These are phyloP conservation scores for Ophonus ardosiacus DNA, from an alignment of 2,888 invertebrate species.

Conservation along the genomic window DNA sequence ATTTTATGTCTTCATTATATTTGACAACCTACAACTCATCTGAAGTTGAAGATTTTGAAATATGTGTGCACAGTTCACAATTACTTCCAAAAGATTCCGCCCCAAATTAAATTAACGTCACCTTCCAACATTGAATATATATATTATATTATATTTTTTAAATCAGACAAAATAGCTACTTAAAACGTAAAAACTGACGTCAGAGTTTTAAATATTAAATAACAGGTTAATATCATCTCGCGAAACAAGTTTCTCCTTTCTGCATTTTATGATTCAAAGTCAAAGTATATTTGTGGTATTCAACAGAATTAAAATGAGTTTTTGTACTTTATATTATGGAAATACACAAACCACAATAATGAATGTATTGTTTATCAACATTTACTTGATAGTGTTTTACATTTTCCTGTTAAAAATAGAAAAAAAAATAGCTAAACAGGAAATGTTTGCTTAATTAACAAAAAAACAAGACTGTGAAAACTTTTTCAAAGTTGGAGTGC, in stretches of 20 bases:
- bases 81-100: no score
- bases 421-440: conserved; percentile 3
- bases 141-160: background rate
- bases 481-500: no score
- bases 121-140: no score
- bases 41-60: background rate
- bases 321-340: background rate
- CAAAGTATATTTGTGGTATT: conserved; percentile 33
- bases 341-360: conserved; percentile 23
- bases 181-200: conserved; percentile 3
- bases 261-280: background rate
- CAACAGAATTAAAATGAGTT: conserved; percentile 23
- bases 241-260: conserved; percentile 6
- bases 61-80: no score
- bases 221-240: conserved; percentile 22
- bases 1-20: background rate
- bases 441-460: background rate
- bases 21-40: background rate
- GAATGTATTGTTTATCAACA: conserved; percentile 19
- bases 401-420: conserved; percentile 29
- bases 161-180: background rate
- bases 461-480: background rate
- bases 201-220: conserved; percentile 18
- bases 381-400: conserved; percentile 30
- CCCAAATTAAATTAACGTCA: no score